Percentiles rank a stretch among this genome's conserved stretches.
Conservation (phyloP, 1,140 invertebrate species). For the Chironomus striatipennis region DNA sequence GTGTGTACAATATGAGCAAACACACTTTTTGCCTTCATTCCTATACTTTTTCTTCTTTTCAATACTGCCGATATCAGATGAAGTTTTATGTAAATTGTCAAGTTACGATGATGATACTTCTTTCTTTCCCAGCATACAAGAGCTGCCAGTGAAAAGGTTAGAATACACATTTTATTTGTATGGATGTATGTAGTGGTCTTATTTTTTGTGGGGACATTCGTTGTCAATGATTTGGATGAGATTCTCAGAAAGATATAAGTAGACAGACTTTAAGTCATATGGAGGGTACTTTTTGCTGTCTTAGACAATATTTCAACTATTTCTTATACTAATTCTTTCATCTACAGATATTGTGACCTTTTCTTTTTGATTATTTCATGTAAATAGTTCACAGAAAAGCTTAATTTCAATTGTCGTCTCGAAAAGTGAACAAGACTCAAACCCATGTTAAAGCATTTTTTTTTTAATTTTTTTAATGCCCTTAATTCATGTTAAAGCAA, state of each 20-base stretch:
- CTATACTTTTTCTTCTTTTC: not conserved
- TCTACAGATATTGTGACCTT: too few species aligned
- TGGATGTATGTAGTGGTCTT: not conserved
- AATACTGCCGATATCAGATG: conserved; percentile 10
- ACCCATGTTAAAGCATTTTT: too few species aligned
- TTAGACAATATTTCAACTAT: not conserved
- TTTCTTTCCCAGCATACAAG: not conserved
- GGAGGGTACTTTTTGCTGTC: not conserved
- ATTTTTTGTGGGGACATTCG: not conserved
- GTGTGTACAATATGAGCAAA: not conserved
- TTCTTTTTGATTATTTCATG: too few species aligned
- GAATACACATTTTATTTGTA: not conserved
- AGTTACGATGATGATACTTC: conserved; percentile 4
- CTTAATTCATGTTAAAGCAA: too few species aligned
- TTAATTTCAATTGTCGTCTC: too few species aligned
- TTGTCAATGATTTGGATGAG: too few species aligned
- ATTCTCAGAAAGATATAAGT: too few species aligned
- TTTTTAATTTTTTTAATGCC: too few species aligned
- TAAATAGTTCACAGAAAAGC: too few species aligned
- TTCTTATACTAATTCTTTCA: not conserved
- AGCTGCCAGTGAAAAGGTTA: not conserved
- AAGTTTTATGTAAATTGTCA: conserved; percentile 21
- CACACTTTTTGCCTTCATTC: not conserved
- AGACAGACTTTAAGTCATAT: not conserved
- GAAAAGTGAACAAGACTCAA: too few species aligned